Evolutionary conservation across 2,113 vertebrate genomes (phyloP), one percentile per base, ranked within the genome.

Genomic region (Spheniscus mendiculus): DNA sequence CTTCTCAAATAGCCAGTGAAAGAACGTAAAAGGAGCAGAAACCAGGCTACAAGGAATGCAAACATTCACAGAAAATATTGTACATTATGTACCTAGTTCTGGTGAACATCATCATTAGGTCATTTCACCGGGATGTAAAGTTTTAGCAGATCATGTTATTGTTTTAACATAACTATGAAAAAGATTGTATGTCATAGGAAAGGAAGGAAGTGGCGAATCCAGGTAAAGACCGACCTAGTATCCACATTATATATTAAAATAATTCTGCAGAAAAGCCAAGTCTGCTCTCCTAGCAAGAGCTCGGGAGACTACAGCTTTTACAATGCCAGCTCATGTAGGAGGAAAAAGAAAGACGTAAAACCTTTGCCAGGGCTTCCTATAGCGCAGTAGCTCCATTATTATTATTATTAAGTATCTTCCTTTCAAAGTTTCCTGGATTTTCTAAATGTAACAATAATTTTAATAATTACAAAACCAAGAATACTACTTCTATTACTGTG

Each of bases 391-490:
- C 44, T 95, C 79, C 56, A 58, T 90, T 96, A 93, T 88, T 95
- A 92, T 87, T 95, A 92, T 87, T 96, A 65, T 92, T 94, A 96
- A 97, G 63, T 45, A 84, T 93, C 91, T 88, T 92, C 62, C 92
- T 97, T 97, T 98, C 96, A 93, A 93, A 98, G 84, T 96, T 96
- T 95, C 71, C 90, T 72, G 84, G 40, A 79, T 95, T 97, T 97
- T 89, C 97, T 98, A 95, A 97, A 97, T 83, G 94, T 97, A 98
- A 97, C 94, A 97, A 96, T 97, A 94, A 98, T 97, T 97, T 94
- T 97, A 98, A 98, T 98, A 98, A 98, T 98, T 97, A 96, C 65
- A 91, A 97, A 96, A 66, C 81, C 15, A 1, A 95, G 96, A 97
- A 97, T 81, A 82, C 55, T 97, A 81, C 74, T 96, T 95, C 97